phyloP scores from a whole-genome alignment of 1,140 invertebrate genomes.

The Drosophila pseudoananassae region DNA sequence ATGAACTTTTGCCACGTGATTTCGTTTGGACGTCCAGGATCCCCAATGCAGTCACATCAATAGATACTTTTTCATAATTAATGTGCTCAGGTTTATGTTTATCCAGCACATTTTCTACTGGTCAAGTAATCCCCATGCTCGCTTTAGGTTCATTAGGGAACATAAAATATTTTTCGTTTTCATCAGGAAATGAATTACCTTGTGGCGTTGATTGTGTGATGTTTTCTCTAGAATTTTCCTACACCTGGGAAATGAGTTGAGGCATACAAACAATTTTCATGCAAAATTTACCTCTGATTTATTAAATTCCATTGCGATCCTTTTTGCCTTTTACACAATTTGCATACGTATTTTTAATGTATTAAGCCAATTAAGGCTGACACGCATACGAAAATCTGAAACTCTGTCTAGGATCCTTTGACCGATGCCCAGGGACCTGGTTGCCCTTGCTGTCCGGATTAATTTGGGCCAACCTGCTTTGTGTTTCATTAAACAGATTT shows the following conservation, averaged over 20 bases:
- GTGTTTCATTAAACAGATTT: conserved; percentile 69
- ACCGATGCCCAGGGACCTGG: conserved; percentile 18
- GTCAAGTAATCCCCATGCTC: conserved; percentile 20
- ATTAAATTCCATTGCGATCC: conserved; percentile 60
- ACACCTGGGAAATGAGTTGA: conserved; percentile 7
- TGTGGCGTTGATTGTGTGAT: conserved; percentile 9
- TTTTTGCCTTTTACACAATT: conserved; percentile 54
- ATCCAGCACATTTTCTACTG: conserved; percentile 16
- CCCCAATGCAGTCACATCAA: conserved; percentile 57
- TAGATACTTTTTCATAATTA: conserved; percentile 76
- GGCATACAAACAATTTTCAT: conserved; percentile 21
- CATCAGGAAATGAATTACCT: conserved; percentile 22
- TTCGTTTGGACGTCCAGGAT: conserved; percentile 27
- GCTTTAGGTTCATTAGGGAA: conserved; percentile 20
- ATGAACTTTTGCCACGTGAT: conserved; percentile 73
- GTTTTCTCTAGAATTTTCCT: conserved; percentile 18
- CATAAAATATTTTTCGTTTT: conserved; percentile 33
- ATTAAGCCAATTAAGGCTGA: conserved; percentile 65
- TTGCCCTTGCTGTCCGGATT: conserved; percentile 37
- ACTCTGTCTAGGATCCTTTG: conserved; percentile 24
- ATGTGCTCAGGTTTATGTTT: conserved; percentile 20
- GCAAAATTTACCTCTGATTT: conserved; percentile 41
- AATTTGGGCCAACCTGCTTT: conserved; percentile 53
- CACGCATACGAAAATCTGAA: conserved; percentile 33
- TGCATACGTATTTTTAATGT: conserved; percentile 65